Percentiles rank a stretch among this genome's conserved stretches.
These are phyloP conservation scores for Staurois parvus DNA, from an alignment of 2,797 vertebrate genomes.

Conservation along the genomic window DNA sequence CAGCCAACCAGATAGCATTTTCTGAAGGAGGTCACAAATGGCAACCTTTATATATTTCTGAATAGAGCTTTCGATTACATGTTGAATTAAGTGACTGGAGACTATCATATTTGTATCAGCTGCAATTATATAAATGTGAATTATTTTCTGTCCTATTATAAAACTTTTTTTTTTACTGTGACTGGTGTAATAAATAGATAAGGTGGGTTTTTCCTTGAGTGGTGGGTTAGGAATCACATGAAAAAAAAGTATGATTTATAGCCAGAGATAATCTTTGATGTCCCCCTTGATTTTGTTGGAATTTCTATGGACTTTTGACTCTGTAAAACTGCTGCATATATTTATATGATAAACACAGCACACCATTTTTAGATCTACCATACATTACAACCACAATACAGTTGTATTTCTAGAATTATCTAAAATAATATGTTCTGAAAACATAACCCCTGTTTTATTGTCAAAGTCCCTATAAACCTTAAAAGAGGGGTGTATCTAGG, in stretches of 20 bases:
- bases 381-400: no score
- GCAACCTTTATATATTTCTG: neutral
- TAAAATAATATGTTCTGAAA: no score
- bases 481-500: no score
- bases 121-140: neutral
- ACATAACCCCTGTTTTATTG: no score
- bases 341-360: no score
- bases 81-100: neutral
- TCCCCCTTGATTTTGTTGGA: neutral
- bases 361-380: no score
- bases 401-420: no score
- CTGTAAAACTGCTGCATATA: no score
- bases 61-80: neutral
- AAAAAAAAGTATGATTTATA: slow-evolving; percentile 25
- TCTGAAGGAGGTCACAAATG: neutral
- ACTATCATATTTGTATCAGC: neutral
- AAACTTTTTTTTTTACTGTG: neutral
- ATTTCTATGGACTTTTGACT: neutral
- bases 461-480: no score
- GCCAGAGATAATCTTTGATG: slow-evolving; percentile 12
- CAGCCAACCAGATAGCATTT: neutral
- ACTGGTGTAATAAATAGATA: neutral
- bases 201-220: neutral
- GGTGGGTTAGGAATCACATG: slow-evolving; percentile 14
- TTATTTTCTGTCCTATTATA: slow-evolving; percentile 25